phyloP scores from a whole-genome alignment of 2,797 vertebrate species.

The Nannoperca australis region DNA sequence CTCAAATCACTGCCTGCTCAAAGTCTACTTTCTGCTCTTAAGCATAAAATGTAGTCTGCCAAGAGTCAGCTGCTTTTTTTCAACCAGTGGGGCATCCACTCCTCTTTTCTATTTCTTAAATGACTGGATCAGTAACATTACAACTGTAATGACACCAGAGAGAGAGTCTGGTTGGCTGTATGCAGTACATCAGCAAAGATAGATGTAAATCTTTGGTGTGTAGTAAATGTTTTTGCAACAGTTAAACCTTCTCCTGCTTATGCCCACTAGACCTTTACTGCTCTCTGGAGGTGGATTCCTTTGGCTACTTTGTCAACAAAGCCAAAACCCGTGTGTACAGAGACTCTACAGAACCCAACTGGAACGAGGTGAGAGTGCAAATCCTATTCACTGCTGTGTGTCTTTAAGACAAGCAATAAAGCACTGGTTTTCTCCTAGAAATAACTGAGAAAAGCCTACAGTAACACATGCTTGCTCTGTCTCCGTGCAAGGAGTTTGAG shows the following conservation, averaged over 20 bases:
- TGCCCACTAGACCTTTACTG: conserved; percentile 91
- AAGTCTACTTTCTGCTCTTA: neutral
- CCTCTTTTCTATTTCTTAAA: neutral
- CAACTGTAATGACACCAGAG: neutral
- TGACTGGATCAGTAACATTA: neutral
- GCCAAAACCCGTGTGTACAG: conserved; percentile 95
- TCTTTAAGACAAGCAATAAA: neutral
- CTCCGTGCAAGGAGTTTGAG: conserved; percentile 91
- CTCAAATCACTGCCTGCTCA: conserved; percentile 39
- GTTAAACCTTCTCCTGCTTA: conserved; percentile 25
- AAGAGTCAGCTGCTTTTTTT: neutral
- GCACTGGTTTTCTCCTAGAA: rapidly evolving
- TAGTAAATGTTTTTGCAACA: conserved; percentile 20
- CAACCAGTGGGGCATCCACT: neutral
- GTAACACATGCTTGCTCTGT: neutral
- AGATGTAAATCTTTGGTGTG: neutral
- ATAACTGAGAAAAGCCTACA: neutral
- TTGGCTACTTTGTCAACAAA: conserved; percentile 97
- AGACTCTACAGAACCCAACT: conserved; percentile 93
- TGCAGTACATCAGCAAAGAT: neutral
- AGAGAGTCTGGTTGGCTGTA: neutral
- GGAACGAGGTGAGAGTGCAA: conserved; percentile 90
- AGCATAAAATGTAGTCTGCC: conserved; percentile 3
- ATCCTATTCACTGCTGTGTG: neutral
- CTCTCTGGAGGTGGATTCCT: conserved; percentile 95